Base-by-base conservation (phyloP, 2,797 vertebrate species). In the Ctenopoma kingsleyae region DNA sequence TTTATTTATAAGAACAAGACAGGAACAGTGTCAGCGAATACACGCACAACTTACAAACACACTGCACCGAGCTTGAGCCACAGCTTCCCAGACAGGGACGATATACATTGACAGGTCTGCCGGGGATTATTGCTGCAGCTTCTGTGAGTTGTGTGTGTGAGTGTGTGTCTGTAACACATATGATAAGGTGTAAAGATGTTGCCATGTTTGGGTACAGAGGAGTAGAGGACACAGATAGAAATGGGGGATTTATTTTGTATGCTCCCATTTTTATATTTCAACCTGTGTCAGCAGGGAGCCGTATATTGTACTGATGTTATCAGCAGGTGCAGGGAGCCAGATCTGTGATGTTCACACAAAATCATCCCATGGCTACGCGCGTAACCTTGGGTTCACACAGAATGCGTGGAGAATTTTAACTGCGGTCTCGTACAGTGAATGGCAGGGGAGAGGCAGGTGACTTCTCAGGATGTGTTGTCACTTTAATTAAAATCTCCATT, bases 81-180 rank as follows among this genome's bases (percentile, higher is more conserved):
- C 58, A 52, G 35, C 19, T 15, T 1, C n/a, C 6, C 63, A 40
- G 73, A 43, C 71, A 11, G 10, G 2, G 51, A 11, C 53, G 54
- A 60, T 8, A 8, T 27, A 41, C 67, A 63, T 27, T 48, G 66
- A 73, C 44, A 48, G 35, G 54, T 6, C 36, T 60, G 46, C 35
- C 56, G 20, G 44, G 30, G 46, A 25, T 81, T 54, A 72, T 20
- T 58, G 36, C 64, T 66, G 64, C 70, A 49, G 62, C 72, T 44
- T 22, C 59, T 19, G 46, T 52, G 49, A 55, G 9, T 41, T 1
- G 2, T 52, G 43, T 35, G 23, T 47, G 55, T 55, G 27, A 53
- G 38, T 30, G 55, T 43, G 63, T 57, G 32, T 41, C 35, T 1
- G 35, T 36, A 10, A 36, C 11, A 11, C 35, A 36, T 12, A 36